Evolutionary conservation across 1,140 invertebrate species (phyloP).

Genomic region (Helicorthomorpha holstii): DNA sequence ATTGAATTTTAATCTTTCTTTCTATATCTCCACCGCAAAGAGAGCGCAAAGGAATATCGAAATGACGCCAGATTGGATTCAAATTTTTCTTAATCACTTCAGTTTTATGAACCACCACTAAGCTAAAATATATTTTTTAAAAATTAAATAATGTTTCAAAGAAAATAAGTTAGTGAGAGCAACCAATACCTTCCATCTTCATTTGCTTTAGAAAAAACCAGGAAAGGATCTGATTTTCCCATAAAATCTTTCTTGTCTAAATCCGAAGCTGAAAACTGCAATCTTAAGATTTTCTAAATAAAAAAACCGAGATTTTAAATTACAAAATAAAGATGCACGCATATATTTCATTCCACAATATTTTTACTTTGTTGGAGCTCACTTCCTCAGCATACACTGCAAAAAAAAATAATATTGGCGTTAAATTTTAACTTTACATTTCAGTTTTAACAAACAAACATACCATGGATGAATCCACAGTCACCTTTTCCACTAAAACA

Average conservation of each 20-base stretch:
- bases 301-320: not conserved
- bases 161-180: not conserved
- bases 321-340: too few relatives aligned
- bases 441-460: too few relatives aligned
- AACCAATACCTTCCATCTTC: constrained; percentile 26
- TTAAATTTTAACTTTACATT: too few relatives aligned
- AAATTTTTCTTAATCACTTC: constrained; percentile 23
- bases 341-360: too few relatives aligned
- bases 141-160: not conserved
- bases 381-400: too few relatives aligned
- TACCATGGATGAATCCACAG: too few relatives aligned
- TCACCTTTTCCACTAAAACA: too few relatives aligned
- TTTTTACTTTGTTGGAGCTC: too few relatives aligned
- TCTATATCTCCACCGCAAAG: constrained; percentile 43
- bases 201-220: constrained; percentile 30
- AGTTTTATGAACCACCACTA: constrained; percentile 33
- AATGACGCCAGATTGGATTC: constrained; percentile 15
- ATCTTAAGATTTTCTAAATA: not conserved
- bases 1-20: not conserved
- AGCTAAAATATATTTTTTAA: constrained; percentile 17
- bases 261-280: not conserved
- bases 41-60: constrained; percentile 32
- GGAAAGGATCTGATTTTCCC: constrained; percentile 25
- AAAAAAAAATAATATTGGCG: too few relatives aligned
- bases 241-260: constrained; percentile 1